Conservation (phyloP, 2,888 invertebrate species). For the Syrista parreyssii region DNA sequence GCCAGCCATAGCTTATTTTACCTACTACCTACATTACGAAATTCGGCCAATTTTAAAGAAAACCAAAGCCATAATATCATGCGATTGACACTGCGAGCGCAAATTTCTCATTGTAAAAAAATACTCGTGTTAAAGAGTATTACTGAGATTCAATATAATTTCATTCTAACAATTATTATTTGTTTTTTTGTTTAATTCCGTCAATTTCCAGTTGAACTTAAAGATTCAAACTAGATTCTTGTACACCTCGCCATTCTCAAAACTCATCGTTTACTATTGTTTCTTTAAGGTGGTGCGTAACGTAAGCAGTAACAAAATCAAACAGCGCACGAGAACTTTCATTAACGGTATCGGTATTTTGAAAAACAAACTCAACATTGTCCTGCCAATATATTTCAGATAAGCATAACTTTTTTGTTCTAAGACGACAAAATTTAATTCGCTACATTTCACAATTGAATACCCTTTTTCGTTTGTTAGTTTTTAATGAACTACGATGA, state of each 20-base stretch:
- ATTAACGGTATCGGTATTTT: background rate
- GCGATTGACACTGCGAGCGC: conserved; percentile 2
- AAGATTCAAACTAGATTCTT: background rate
- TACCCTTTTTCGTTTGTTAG: background rate
- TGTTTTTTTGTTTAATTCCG: background rate
- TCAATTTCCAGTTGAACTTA: background rate
- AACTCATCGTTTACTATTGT: conserved; percentile 24
- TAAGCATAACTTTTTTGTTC: background rate
- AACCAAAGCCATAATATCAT: conserved; percentile 3
- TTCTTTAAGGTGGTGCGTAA: conserved; percentile 49
- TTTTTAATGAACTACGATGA: background rate
- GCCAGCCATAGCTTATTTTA: conserved; percentile 48
- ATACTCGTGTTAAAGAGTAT: background rate
- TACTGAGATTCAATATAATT: conserved; percentile 5
- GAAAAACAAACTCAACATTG: background rate
- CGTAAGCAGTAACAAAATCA: conserved; percentile 39
- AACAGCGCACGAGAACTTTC: background rate
- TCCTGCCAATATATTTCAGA: background rate
- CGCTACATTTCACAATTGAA: background rate
- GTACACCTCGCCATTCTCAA: conserved; percentile 12
- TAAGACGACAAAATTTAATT: background rate
- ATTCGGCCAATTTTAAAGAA: conserved; percentile 1
- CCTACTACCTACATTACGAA: conserved; percentile 7
- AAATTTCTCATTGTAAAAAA: conserved; percentile 8
- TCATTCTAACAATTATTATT: conserved; percentile 4